Evolutionary conservation across 2,113 vertebrate genomes (phyloP).

Genomic region (Plotosus lineatus): DNA sequence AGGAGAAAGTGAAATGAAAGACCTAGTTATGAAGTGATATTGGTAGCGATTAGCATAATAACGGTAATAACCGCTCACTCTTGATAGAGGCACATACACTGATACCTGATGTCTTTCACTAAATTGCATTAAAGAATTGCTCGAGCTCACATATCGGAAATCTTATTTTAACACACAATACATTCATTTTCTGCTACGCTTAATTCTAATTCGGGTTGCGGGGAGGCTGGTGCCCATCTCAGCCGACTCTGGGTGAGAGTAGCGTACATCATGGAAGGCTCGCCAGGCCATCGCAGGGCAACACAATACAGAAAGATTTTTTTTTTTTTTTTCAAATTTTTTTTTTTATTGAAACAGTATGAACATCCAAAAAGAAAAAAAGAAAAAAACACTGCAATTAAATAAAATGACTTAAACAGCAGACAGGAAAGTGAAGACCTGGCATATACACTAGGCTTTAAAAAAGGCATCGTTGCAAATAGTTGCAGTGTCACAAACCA

Average conservation of each 20-base stretch:
- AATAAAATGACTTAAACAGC: slow-evolving; percentile 45
- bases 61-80: neutral
- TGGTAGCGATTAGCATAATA: neutral
- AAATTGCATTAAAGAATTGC: neutral
- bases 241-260: no score
- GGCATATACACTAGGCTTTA: slow-evolving; percentile 31
- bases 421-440: slow-evolving; percentile 36
- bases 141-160: neutral
- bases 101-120: neutral
- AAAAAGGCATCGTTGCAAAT: slow-evolving; percentile 46
- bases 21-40: neutral
- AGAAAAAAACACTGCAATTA: slow-evolving; percentile 44
- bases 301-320: no score
- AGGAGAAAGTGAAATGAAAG: slow-evolving; percentile 6
- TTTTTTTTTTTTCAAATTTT: no score
- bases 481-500: slow-evolving; percentile 54
- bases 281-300: no score
- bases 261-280: no score
- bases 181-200: no score
- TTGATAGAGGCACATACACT: neutral
- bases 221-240: no score
- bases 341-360: slow-evolving; percentile 57
- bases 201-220: no score
- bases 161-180: slow-evolving; percentile 1
- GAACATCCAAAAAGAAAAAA: slow-evolving; percentile 42